Evolutionary conservation across 2,113 vertebrate genomes (phyloP).

Genomic region (Prietella phreatophila): DNA sequence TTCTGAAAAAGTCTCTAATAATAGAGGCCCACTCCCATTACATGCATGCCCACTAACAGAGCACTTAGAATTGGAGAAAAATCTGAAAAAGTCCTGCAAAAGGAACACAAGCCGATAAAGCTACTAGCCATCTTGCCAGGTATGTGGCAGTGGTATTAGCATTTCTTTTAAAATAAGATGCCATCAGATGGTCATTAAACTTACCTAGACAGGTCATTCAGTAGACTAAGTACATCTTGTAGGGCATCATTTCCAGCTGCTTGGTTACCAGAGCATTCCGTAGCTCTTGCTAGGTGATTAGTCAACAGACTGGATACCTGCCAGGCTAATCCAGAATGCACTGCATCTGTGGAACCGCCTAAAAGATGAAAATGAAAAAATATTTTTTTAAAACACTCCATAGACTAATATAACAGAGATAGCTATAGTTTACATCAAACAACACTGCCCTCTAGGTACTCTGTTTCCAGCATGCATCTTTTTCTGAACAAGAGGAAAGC

Average conservation of each 20-base stretch:
- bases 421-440: neutral
- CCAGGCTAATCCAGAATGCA: conserved; percentile 93
- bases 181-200: neutral
- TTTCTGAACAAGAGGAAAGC: too few relatives aligned
- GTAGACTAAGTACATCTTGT: conserved; percentile 94
- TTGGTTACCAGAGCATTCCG: conserved; percentile 95
- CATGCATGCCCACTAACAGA: too few relatives aligned
- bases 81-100: too few relatives aligned
- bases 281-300: conserved; percentile 93
- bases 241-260: conserved; percentile 95
- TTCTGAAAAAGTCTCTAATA: too few relatives aligned
- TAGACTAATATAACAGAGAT: neutral
- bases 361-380: neutral
- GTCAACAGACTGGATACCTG: conserved; percentile 96
- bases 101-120: neutral
- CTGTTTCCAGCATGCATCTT: neutral
- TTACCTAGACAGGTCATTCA: conserved; percentile 95
- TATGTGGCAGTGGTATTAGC: neutral
- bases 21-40: too few relatives aligned
- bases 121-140: neutral
- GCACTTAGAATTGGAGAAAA: too few relatives aligned
- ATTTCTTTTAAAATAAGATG: neutral
- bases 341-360: conserved; percentile 93
- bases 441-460: neutral
- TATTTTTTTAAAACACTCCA: neutral